Percentiles rank a stretch among this genome's conserved stretches.
Evolutionary conservation across 2,797 vertebrate species (phyloP).

Genomic region (Rachycentron canadum): DNA sequence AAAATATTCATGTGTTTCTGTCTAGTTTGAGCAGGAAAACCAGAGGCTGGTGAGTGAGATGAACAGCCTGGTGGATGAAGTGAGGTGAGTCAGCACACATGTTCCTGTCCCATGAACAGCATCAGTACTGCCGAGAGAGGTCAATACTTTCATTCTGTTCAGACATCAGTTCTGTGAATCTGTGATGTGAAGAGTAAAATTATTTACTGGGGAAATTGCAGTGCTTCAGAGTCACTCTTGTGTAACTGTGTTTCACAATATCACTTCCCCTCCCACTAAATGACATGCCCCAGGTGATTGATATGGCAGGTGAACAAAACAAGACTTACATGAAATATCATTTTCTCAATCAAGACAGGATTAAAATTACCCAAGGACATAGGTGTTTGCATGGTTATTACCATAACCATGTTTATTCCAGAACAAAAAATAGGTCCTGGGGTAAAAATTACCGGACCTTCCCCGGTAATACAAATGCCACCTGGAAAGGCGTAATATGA

Average conservation of each 20-base stretch:
- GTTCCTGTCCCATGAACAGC: background rate
- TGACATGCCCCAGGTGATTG: background rate
- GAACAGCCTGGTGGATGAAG: conserved; percentile 97
- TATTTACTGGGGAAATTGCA: background rate
- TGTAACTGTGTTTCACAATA: conserved; percentile 8
- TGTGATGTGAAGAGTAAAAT: background rate
- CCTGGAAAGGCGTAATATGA: conserved; percentile 18
- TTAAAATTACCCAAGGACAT: conserved; percentile 29
- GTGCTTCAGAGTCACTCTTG: background rate
- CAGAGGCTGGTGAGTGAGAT: conserved; percentile 96
- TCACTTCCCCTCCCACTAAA: conserved; percentile 16
- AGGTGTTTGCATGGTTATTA: conserved; percentile 35
- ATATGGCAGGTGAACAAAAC: conserved; percentile 31
- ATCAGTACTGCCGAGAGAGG: background rate
- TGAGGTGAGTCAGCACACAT: conserved; percentile 85
- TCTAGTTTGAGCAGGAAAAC: conserved; percentile 98
- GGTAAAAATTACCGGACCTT: conserved; percentile 20
- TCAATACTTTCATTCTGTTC: conserved; percentile 15
- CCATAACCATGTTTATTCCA: conserved; percentile 28
- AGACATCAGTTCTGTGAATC: background rate
- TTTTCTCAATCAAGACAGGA: conserved; percentile 17
- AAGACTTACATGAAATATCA: conserved; percentile 22
- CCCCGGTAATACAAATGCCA: conserved; percentile 1
- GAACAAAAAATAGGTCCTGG: conserved; percentile 9
- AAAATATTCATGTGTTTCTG: conserved; percentile 23